Percentiles rank a stretch among this genome's conserved stretches.
Conservation (phyloP, 2,797 vertebrate genomes). For the Miichthys miiuy region DNA sequence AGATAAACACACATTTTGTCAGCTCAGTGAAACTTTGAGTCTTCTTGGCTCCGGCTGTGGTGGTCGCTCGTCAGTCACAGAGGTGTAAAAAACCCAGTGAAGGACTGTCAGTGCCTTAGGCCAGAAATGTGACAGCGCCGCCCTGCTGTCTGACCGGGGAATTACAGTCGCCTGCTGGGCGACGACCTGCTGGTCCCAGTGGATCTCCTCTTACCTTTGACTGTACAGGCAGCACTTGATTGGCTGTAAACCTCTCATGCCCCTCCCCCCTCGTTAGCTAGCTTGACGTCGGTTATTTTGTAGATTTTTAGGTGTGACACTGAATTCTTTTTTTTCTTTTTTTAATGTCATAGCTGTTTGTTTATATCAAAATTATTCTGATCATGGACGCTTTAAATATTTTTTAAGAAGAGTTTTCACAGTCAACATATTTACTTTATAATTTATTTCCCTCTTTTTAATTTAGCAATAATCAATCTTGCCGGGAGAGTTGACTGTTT, state of each 20-base stretch:
- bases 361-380: conserved; percentile 22
- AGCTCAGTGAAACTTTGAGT: not conserved
- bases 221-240: conserved; percentile 13
- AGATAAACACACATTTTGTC: not conserved
- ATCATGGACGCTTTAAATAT: not conserved
- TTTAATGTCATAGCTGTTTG: conserved; percentile 33
- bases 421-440: conserved; percentile 41
- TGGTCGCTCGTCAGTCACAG: not conserved
- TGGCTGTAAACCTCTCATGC: conserved; percentile 6
- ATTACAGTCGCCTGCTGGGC: conserved; percentile 3
- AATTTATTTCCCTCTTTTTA: conserved; percentile 61
- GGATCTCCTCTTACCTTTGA: not conserved
- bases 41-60: not conserved
- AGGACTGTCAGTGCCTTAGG: conserved; percentile 76
- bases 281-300: conserved; percentile 7
- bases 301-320: conserved; percentile 43
- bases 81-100: not conserved
- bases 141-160: conserved; percentile 38
- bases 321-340: conserved; percentile 32
- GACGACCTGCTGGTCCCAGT: conserved; percentile 2
- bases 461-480: conserved; percentile 31
- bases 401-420: conserved; percentile 63
- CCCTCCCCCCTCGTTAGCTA: not conserved
- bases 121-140: conserved; percentile 24
- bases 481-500: conserved; percentile 17